A percentile compares a stretch with the other conserved stretches of the same genome.
phyloP scores from a whole-genome alignment of 2,797 vertebrate species.

The Lacerta viridis region DNA sequence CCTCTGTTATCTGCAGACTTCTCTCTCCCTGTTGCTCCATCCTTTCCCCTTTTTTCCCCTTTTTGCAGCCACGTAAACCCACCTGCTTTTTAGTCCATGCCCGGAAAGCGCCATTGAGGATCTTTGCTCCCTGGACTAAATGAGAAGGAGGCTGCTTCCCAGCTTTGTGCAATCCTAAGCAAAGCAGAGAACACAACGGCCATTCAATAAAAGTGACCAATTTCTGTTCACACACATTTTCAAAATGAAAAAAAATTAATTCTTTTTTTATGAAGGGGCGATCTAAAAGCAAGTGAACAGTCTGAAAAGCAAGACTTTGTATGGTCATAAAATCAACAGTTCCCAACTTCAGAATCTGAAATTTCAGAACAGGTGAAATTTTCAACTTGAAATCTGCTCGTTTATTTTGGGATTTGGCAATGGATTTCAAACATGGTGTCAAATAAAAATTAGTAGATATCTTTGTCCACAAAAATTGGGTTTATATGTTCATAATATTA shows the following conservation, averaged over 20 bases:
- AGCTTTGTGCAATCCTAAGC: slow-evolving; percentile 93
- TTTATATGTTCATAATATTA: neutral
- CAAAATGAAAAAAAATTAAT: neutral
- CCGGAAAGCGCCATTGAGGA: slow-evolving; percentile 97
- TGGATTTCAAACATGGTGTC: neutral
- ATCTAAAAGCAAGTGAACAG: neutral
- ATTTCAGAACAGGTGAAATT: neutral
- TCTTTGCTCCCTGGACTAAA: slow-evolving; percentile 97
- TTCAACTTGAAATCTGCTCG: neutral
- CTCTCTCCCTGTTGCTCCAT: neutral
- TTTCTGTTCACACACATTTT: slow-evolving; percentile 5
- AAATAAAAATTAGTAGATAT: neutral
- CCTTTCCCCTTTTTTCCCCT: neutral
- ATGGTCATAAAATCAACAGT: neutral
- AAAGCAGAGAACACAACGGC: neutral
- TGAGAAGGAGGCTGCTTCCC: slow-evolving; percentile 94
- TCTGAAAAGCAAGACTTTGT: neutral
- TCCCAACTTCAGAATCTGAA: neutral
- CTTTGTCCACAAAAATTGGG: neutral
- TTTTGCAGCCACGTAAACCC: slow-evolving; percentile 42
- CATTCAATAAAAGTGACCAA: slow-evolving; percentile 28
- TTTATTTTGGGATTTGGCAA: neutral
- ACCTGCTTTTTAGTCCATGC: slow-evolving; percentile 99
- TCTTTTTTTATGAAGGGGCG: neutral
- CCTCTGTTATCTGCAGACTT: neutral